phyloP scores from a whole-genome alignment of 2,888 invertebrate genomes.

The Cerastis rubricosa region DNA sequence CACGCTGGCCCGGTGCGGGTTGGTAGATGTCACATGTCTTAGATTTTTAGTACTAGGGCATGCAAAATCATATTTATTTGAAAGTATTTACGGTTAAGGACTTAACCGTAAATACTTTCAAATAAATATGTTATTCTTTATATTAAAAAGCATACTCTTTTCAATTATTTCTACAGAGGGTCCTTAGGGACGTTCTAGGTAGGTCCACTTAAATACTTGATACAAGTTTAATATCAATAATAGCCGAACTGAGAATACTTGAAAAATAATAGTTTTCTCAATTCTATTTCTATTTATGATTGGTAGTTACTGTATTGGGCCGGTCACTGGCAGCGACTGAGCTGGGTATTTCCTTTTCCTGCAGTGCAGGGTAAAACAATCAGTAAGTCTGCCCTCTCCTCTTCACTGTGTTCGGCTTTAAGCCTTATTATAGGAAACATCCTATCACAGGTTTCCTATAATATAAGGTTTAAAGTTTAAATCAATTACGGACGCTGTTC shows the following conservation, averaged over 20 bases:
- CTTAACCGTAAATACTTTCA: neutral
- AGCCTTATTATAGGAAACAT: neutral
- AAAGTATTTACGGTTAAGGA: no score
- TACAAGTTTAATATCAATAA: slow-evolving; percentile 15
- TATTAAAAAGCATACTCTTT: neutral
- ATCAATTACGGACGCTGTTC: no score
- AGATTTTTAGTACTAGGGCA: no score
- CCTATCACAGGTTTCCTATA: neutral
- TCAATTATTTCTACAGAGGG: neutral
- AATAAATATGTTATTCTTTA: slow-evolving; percentile 22
- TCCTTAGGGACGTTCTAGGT: neutral
- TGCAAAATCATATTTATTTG: no score
- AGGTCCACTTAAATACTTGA: slow-evolving; percentile 3
- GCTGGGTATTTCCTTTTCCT: slow-evolving; percentile 1
- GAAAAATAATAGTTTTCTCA: slow-evolving; percentile 8
- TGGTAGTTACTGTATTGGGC: neutral
- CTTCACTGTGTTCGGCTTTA: neutral
- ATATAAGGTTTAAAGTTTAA: no score
- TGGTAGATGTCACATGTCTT: no score
- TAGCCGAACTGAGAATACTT: neutral
- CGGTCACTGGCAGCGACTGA: neutral
- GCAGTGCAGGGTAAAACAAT: neutral
- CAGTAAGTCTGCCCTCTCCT: neutral
- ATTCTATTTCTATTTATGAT: slow-evolving; percentile 26
- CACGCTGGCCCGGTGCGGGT: no score